A percentile compares a stretch with the other conserved stretches of the same genome.
Evolutionary conservation across 2,113 vertebrate species (phyloP).

Genomic region (Melanotaenia duboulayi): DNA sequence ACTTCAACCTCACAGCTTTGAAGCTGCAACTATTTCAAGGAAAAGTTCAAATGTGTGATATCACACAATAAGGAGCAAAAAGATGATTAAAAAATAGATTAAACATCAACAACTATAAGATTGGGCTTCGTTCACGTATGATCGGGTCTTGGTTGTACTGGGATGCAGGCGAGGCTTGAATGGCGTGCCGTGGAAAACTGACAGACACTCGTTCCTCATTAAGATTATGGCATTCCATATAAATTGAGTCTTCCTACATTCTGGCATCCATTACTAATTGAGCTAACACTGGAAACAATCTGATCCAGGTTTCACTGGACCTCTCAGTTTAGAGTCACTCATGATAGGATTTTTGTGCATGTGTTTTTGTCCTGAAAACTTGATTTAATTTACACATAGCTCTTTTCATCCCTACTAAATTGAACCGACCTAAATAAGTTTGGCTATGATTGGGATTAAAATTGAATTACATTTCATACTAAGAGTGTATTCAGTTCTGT

Average conservation of each 20-base stretch:
- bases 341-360: not conserved
- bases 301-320: slow-evolving; percentile 11
- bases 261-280: slow-evolving; percentile 29
- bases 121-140: not conserved
- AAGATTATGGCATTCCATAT: slow-evolving; percentile 30
- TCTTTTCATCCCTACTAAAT: not conserved
- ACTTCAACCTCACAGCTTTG: not conserved
- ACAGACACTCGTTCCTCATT: slow-evolving; percentile 44
- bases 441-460: not conserved
- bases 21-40: not conserved
- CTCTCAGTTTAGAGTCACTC: slow-evolving; percentile 3
- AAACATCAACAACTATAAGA: not conserved
- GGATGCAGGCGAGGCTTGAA: slow-evolving; percentile 9
- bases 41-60: not conserved
- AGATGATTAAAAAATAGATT: no score
- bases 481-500: not conserved
- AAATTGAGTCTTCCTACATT: slow-evolving; percentile 39
- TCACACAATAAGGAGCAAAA: not conserved
- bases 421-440: not conserved
- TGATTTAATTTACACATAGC: no score
- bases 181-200: slow-evolving; percentile 20
- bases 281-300: slow-evolving; percentile 28
- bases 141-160: not conserved
- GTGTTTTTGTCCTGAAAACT: not conserved
- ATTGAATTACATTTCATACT: not conserved